Conservation (phyloP, 1,140 invertebrate species). For the Cardiocondyla obscurior region DNA sequence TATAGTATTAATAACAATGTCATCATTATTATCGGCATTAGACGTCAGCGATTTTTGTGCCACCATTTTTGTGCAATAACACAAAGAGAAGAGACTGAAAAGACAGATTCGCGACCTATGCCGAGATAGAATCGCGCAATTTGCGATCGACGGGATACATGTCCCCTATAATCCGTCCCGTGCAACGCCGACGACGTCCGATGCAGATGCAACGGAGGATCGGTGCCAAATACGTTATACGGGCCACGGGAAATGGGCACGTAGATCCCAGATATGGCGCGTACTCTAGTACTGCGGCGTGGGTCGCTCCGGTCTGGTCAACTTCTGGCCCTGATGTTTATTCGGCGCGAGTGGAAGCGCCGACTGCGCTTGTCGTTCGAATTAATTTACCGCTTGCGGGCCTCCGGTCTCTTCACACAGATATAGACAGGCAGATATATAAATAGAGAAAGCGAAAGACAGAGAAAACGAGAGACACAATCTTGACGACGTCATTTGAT, state of each 20-base stretch:
- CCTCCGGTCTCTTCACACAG: constrained; percentile 46
- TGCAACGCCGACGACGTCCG: constrained; percentile 64
- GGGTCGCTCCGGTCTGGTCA: constrained; percentile 60
- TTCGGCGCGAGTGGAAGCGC: constrained; percentile 65
- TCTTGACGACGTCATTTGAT: background rate
- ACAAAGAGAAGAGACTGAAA: background rate
- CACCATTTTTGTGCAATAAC: background rate
- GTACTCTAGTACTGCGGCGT: constrained; percentile 44
- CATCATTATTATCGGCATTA: background rate
- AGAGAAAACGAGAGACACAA: background rate
- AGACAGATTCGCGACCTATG: constrained; percentile 23
- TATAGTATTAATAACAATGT: background rate
- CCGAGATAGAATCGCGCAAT: constrained; percentile 20
- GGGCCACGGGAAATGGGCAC: constrained; percentile 60
- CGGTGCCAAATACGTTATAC: constrained; percentile 71
- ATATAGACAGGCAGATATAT: constrained; percentile 24
- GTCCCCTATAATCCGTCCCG: constrained; percentile 41
- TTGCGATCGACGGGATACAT: constrained; percentile 58
- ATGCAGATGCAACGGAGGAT: constrained; percentile 68
- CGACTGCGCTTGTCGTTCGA: constrained; percentile 77
- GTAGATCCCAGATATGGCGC: constrained; percentile 62
- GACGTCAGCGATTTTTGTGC: background rate
- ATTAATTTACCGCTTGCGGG: constrained; percentile 75
- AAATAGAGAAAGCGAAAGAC: background rate
- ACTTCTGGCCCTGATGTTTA: constrained; percentile 80